Percentiles rank a stretch among this genome's conserved stretches.
phyloP scores from a whole-genome alignment of 2,113 vertebrate species.

The Hystrix cristata region DNA sequence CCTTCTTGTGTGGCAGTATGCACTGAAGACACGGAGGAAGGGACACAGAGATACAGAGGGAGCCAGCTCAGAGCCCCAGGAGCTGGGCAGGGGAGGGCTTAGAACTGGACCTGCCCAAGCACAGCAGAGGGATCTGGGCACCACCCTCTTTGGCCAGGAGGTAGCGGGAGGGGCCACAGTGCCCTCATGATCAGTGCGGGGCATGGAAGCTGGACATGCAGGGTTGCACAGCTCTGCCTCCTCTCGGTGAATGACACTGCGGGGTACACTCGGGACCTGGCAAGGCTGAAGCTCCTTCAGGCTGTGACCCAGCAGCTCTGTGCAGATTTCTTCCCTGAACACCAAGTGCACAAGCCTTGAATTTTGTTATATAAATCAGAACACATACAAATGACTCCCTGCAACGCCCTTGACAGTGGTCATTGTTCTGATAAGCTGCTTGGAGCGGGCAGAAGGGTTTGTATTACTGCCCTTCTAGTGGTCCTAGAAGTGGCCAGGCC shows the following conservation, averaged over 20 bases:
- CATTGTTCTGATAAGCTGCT: not conserved
- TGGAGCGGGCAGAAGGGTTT: not conserved
- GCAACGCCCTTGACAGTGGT: not conserved
- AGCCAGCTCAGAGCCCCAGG: not conserved
- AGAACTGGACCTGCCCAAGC: rapidly evolving
- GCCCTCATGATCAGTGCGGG: not conserved
- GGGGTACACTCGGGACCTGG: not conserved
- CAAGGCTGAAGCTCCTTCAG: not conserved
- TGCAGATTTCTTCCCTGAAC: not conserved
- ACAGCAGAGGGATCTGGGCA: rapidly evolving
- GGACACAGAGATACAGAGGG: not conserved
- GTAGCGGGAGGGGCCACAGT: no score
- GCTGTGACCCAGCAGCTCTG: not conserved
- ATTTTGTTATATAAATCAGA: not conserved
- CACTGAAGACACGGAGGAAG: not conserved
- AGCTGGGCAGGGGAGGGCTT: rapidly evolving
- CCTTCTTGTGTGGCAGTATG: not conserved
- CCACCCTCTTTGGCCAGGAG: not conserved
- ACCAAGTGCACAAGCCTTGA: not conserved
- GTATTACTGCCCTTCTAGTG: not conserved
- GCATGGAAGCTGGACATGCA: not conserved
- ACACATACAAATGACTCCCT: not conserved
- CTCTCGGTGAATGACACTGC: not conserved
- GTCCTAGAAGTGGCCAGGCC: not conserved
- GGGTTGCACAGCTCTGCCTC: not conserved